These are phyloP conservation scores for Camptogramma bilineatum DNA, from an alignment of 2,888 invertebrate species.

Conservation along the genomic window DNA sequence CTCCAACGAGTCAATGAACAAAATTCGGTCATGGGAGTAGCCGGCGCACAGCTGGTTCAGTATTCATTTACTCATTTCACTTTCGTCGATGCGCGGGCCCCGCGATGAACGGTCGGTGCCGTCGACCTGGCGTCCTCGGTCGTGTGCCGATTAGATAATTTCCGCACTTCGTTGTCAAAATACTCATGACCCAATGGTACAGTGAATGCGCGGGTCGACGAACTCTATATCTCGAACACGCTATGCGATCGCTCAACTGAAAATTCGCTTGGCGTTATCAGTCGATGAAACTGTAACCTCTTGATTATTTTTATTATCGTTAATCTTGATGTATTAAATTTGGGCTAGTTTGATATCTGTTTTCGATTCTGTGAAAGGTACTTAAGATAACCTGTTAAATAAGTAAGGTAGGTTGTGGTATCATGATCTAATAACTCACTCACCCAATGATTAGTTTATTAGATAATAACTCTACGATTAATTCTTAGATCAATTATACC, in stretches of 20 bases:
- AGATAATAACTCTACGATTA: too few species aligned
- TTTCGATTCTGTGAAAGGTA: conserved; percentile 20
- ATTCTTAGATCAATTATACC: too few species aligned
- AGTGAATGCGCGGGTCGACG: conserved; percentile 77
- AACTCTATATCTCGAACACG: conserved; percentile 62
- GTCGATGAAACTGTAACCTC: conserved; percentile 60
- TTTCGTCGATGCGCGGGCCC: conserved; percentile 68
- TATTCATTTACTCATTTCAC: conserved; percentile 72
- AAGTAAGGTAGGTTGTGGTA: too few species aligned
- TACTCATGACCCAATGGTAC: conserved; percentile 85
- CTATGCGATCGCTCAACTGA: conserved; percentile 59
- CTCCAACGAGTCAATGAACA: conserved; percentile 54
- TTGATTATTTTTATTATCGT: conserved; percentile 45
- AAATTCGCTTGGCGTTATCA: conserved; percentile 61
- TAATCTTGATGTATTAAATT: conserved; percentile 33
- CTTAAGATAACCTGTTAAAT: conserved; percentile 7
- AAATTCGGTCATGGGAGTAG: conserved; percentile 64
- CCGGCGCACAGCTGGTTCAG: conserved; percentile 53
- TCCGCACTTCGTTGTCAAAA: conserved; percentile 84
- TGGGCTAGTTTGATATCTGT: conserved; percentile 47
- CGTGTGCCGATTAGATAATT: conserved; percentile 85
- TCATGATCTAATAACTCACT: too few species aligned
- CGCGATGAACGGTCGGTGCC: conserved; percentile 71
- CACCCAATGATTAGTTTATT: too few species aligned
- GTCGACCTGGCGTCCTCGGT: conserved; percentile 78